Conservation (phyloP, 2,113 vertebrate species). For the Phyllostomus discolor region DNA sequence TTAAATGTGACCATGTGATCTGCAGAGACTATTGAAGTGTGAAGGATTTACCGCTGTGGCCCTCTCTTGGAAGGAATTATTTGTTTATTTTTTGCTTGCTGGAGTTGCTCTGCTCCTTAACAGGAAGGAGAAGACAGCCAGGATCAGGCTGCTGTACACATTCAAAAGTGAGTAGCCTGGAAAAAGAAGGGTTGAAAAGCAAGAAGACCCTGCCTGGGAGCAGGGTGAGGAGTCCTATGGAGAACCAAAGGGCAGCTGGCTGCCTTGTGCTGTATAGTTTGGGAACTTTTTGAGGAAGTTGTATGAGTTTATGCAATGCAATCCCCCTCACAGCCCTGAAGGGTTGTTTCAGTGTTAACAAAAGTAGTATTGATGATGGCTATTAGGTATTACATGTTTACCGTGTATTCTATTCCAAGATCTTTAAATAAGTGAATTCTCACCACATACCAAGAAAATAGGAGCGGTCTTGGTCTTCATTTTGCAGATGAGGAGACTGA, state of each 20-base stretch:
- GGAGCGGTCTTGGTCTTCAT: background rate
- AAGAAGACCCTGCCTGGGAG: background rate
- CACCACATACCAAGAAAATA: background rate
- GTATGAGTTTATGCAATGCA: background rate
- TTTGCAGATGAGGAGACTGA: background rate
- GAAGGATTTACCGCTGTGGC: background rate
- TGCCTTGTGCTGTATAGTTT: background rate
- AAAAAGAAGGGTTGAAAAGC: background rate
- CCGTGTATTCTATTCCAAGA: background rate
- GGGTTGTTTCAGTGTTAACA: background rate
- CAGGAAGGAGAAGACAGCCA: background rate
- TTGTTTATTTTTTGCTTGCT: background rate
- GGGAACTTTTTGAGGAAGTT: background rate
- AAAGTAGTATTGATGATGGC: background rate
- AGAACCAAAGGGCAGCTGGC: background rate
- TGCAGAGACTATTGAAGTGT: background rate
- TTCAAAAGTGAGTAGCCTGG: background rate
- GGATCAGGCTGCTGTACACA: background rate
- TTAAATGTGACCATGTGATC: background rate
- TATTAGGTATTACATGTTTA: background rate
- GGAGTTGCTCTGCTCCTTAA: background rate
- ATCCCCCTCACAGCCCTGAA: accelerated
- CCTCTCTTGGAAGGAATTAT: background rate
- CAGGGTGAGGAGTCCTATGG: background rate
- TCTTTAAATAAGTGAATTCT: background rate